Conservation (phyloP, 2,113 vertebrate species). For the Oceanodroma tethys region DNA sequence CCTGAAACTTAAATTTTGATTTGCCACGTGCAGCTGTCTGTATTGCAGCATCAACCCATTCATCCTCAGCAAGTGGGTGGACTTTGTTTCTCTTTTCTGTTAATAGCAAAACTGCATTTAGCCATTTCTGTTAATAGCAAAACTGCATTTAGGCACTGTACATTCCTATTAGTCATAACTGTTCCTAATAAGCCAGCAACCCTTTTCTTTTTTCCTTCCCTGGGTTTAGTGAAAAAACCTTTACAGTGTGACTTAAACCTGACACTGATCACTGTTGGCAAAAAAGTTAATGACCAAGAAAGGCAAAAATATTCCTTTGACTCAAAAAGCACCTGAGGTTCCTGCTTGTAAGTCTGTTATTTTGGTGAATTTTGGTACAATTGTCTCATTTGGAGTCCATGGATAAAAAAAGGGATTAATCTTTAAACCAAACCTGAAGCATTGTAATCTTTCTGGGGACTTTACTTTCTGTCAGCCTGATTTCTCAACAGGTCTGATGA, state of each 20-base stretch:
- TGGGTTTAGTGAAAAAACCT: background rate
- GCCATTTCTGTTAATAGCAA: conserved; percentile 20
- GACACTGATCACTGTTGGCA: background rate
- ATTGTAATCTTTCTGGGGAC: background rate
- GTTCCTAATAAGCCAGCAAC: background rate
- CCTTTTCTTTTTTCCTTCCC: background rate
- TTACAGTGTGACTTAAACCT: background rate
- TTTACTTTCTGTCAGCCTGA: background rate
- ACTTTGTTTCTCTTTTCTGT: conserved; percentile 21
- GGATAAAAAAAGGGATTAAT: background rate
- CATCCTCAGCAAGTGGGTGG: background rate
- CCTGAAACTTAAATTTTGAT: background rate
- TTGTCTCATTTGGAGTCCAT: background rate
- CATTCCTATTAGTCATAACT: background rate
- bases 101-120: conserved; percentile 28
- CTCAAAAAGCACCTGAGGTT: background rate
- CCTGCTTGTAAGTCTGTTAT: background rate
- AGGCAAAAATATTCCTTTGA: background rate
- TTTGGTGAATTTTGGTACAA: background rate
- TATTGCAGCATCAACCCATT: conserved; percentile 17
- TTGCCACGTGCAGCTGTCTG: background rate
- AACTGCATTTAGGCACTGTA: background rate
- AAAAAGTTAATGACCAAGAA: background rate
- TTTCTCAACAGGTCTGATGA: background rate
- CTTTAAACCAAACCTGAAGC: background rate